A percentile compares a stretch with the other conserved stretches of the same genome.
phyloP scores from a whole-genome alignment of 2,888 invertebrate genomes.

The Rhagonycha lutea region DNA sequence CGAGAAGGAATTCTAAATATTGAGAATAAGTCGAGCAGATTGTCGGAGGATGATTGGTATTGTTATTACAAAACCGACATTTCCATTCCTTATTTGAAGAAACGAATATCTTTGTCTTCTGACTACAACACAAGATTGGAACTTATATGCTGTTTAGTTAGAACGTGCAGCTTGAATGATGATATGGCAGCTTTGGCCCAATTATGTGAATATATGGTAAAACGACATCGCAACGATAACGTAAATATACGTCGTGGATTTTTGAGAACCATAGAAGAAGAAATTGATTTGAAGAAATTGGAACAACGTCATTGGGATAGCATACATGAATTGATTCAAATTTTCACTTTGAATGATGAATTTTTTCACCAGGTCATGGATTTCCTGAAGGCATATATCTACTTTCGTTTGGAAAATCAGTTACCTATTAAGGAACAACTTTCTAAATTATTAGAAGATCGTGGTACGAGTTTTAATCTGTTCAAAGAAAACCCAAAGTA shows the following conservation, averaged over 20 bases:
- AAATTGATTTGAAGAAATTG: too few species aligned
- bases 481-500: neutral
- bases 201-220: conserved; percentile 9
- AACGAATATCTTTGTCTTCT: conserved; percentile 3
- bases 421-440: conserved; percentile 3
- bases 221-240: conserved; percentile 9
- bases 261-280: neutral
- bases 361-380: neutral
- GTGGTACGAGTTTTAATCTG: neutral
- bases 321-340: conserved; percentile 2
- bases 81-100: conserved; percentile 11
- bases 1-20: neutral
- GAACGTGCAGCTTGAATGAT: conserved; percentile 12
- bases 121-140: neutral
- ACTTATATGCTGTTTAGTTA: neutral
- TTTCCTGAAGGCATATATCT: neutral
- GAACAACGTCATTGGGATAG: conserved; percentile 4
- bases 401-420: conserved; percentile 2
- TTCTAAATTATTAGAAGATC: neutral
- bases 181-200: neutral
- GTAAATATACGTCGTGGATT: neutral
- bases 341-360: conserved; percentile 7
- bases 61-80: neutral
- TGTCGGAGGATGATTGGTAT: conserved; percentile 8
- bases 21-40: neutral